Base-by-base conservation (phyloP, 30 jellyfish, hydroid and myxozoan genomes). In the Hydractinia symbiolongicarpus region DNA sequence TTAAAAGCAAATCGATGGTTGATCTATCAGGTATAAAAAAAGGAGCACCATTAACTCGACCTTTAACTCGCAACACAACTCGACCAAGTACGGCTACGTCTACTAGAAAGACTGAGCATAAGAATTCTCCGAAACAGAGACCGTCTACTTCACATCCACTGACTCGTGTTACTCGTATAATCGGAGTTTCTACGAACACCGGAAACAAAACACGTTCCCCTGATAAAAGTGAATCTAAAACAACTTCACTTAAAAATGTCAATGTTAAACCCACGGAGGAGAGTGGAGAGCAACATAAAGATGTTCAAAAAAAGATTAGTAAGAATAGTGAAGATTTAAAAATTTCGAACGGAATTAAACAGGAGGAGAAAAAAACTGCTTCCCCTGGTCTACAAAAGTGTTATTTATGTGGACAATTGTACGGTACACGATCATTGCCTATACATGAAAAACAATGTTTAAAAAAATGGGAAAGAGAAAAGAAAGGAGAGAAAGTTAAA, bases 401-500 rank as follows among this genome's bases (percentile, higher is more conserved):
- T 66, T 68, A 44, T 58, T 60, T 61, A 7, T 79, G 87, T 60
- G 55, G 81, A 5, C 87, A 79, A 50, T 54, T 79, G 6, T 79
- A 79, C 64, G 87, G 87, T 14, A 79, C 81, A 44, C 66, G 87
- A 9, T 79, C 87, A 5, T 50, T 79, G 16, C 87, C 87, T 20
- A 79, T 79, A 7, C 87, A 79, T 52, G 87, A 79, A 50, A 79
- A 79, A 61, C 87, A 79, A 50, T 79, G 87, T 5, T 66, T 79
- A 3, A 79, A 79, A 55, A 79, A 79, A 79, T 61, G 72, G 66
- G 87, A 79, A 57, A 13, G 66, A 21, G 87, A 62, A 15, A 62
- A 68, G 16, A 8, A 9, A 20, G 55, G 1, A 9, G 87, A 79
- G 53, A 50, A 50, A 15, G 53, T 61, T 70, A 53, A 5, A 50